Conservation (phyloP, 1,140 invertebrate species). For the Anastrepha ludens region DNA sequence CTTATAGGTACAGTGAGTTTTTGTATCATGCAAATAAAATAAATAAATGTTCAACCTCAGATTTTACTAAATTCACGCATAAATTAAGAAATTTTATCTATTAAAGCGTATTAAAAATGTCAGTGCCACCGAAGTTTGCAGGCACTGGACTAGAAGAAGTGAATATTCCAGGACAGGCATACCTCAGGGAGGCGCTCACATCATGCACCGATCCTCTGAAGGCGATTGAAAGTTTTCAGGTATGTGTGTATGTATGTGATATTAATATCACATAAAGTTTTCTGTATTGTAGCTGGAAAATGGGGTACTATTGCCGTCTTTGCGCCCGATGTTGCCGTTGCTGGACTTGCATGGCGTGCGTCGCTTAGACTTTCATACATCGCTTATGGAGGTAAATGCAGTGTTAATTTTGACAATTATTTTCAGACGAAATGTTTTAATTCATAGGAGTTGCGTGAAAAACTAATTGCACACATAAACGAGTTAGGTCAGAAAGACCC, state of each 20-base stretch:
- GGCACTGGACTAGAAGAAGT: conserved; percentile 86
- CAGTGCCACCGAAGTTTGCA: conserved; percentile 67
- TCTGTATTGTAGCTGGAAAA: conserved; percentile 83
- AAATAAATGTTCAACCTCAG: too few species aligned
- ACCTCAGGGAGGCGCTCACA: conserved; percentile 92
- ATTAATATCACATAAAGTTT: neutral
- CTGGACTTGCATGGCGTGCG: conserved; percentile 95
- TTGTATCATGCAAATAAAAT: too few species aligned
- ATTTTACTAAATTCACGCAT: too few species aligned
- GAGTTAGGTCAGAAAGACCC: conserved; percentile 87
- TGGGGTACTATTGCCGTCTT: conserved; percentile 93
- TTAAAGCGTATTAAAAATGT: neutral
- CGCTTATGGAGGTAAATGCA: conserved; percentile 84
- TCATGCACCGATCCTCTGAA: conserved; percentile 97
- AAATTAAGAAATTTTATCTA: neutral
- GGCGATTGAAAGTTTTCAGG: conserved; percentile 98
- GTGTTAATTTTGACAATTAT: neutral
- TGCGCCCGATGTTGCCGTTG: conserved; percentile 94
- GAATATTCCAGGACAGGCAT: conserved; percentile 92
- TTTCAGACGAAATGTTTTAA: neutral
- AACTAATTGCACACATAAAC: conserved; percentile 90
- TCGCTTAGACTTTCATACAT: conserved; percentile 94
- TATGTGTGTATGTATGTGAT: conserved; percentile 69
- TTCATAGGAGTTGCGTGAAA: conserved; percentile 86
- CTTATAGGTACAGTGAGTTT: too few species aligned